phyloP scores from a whole-genome alignment of 1,140 invertebrate species.

The Neelides sp. region DNA sequence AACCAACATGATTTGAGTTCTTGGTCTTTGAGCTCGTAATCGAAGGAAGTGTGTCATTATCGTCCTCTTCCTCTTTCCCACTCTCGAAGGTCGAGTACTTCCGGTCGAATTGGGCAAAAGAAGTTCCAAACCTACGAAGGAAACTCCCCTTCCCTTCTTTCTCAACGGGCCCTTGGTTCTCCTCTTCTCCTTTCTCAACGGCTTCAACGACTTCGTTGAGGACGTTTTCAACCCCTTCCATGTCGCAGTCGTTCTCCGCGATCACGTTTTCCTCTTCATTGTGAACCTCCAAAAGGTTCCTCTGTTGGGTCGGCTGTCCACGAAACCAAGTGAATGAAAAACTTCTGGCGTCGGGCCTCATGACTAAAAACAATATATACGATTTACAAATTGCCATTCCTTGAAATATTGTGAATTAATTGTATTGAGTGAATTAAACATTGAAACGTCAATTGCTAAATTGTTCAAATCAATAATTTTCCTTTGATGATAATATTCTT shows the following conservation, averaged over 20 bases:
- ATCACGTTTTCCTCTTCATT: not conserved
- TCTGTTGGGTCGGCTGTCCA: conserved; percentile 3
- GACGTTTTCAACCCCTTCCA: not conserved
- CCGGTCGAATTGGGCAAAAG: conserved; percentile 2
- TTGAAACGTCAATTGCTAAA: no score
- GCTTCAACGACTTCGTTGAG: not conserved
- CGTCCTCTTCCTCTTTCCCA: not conserved
- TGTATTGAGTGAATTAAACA: no score
- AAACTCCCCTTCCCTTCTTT: not conserved
- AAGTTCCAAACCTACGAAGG: not conserved
- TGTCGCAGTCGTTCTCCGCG: not conserved
- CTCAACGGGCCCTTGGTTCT: not conserved
- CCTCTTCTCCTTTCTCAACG: conserved; percentile 2
- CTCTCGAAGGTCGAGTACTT: conserved; percentile 6
- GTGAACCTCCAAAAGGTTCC: no score
- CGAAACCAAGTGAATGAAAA: conserved; percentile 30
- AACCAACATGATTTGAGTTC: not conserved
- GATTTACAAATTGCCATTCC: not conserved
- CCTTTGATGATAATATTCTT: no score
- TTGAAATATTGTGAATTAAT: not conserved
- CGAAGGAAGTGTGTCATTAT: no score
- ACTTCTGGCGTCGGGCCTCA: conserved; percentile 30
- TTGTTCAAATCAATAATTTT: no score
- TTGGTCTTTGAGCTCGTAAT: no score
- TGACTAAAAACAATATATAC: conserved; percentile 3